Base-by-base conservation (phyloP, 2,113 vertebrate genomes). In the Amazona vittata region DNA sequence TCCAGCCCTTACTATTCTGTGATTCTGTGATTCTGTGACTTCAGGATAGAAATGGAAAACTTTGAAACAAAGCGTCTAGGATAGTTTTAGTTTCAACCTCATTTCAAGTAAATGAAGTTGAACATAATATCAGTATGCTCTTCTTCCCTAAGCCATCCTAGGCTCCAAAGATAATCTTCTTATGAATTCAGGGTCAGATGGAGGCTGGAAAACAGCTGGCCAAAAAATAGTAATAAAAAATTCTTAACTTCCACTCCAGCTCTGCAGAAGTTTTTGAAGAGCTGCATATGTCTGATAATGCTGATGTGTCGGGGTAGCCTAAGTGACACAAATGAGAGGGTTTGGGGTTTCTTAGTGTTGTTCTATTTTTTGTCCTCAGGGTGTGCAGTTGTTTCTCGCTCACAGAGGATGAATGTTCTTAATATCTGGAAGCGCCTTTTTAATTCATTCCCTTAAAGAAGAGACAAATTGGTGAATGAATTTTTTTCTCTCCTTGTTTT, bases 91-190 rank as follows among this genome's bases (percentile, higher is more conserved):
- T 74, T 76, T 83, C 55, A 85, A 41, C 33, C 15, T 87, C 6
- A 59, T 49, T 80, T 60, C 59, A 83, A 89, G 93, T 39, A 57
- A 84, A 74, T 73, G 69, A 84, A 81, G 44, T 28, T 50, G 57
- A 62, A 60, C 13, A 22, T 31, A 68, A 63, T 93, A 86, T 69
- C 73, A 59, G 49, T 13, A 92, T 24, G 10, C 16, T 37, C 50
- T 84, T 86, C 50, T 78, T 94, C 44, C 71, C 43, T 88, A 87
- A 69, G 44, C 19, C 31, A 9, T 86, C 81, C 46, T 52, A 47
- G 57, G 64, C 44, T 76, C 59, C 28, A 60, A 55, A 87, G 31
- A 76, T 93, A 96, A 96, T 95, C 78, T 93, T 90, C 83, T 94
- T 86, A 96, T 25, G 65, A 91, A 82, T 33, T 81, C 55, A 44